Evolutionary conservation across 2,113 vertebrate genomes (phyloP).

Genomic region (Clarias batrachus): DNA sequence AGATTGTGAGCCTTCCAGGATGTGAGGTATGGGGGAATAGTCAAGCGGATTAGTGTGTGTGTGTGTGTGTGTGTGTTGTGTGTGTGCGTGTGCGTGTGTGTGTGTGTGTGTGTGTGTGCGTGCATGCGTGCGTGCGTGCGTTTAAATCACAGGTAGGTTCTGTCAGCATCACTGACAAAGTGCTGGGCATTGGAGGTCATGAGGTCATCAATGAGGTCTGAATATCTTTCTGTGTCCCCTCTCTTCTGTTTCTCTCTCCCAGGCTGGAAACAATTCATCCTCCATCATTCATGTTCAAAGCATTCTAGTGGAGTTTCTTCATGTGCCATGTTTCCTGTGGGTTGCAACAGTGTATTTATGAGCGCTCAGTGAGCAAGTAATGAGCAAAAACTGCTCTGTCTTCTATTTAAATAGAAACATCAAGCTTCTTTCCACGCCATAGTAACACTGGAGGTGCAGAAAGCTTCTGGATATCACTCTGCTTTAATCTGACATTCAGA

Average conservation of each 20-base stretch:
- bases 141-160: constrained; percentile 22
- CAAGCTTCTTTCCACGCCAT: constrained; percentile 45
- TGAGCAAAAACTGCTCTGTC: constrained; percentile 57
- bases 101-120: neutral
- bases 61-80: neutral
- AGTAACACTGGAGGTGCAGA: constrained; percentile 14
- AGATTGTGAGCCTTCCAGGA: constrained; percentile 71
- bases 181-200: constrained; percentile 34
- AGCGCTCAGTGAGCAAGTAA: constrained; percentile 52
- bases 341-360: constrained; percentile 57
- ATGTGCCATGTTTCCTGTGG: constrained; percentile 56
- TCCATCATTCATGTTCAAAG: constrained; percentile 59
- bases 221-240: neutral
- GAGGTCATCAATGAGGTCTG: constrained; percentile 23
- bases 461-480: constrained; percentile 26
- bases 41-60: constrained; percentile 41
- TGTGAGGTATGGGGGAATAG: constrained; percentile 53
- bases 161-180: constrained; percentile 23
- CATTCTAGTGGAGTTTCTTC: constrained; percentile 44
- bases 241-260: constrained; percentile 28
- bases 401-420: constrained; percentile 64
- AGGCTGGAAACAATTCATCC: constrained; percentile 60
- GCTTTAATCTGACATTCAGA: constrained; percentile 30
- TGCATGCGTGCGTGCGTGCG: neutral
- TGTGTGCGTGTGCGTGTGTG: neutral